Conservation (phyloP, 2,888 invertebrate species). For the Folsomia manolachei region DNA sequence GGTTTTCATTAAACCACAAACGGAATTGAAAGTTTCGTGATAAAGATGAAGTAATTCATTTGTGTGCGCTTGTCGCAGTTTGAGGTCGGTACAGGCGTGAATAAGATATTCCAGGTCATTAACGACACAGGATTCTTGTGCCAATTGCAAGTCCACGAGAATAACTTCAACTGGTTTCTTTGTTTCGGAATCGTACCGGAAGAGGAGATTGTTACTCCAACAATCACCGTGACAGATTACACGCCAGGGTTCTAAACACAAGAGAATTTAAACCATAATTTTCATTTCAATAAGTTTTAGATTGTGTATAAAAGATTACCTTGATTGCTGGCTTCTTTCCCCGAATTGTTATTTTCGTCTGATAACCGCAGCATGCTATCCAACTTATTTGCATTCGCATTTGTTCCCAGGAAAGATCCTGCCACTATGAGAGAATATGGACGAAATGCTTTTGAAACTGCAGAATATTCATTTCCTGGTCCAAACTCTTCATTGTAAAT, state of each 20-base stretch:
- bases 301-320: too few species aligned
- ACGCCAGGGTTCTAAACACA: constrained; percentile 20
- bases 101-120: constrained; percentile 25
- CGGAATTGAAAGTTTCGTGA: constrained; percentile 23
- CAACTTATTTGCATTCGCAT: too few species aligned
- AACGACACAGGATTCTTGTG: constrained; percentile 20
- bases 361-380: too few species aligned
- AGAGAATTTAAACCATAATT: neutral
- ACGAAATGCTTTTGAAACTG: too few species aligned
- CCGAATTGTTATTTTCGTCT: too few species aligned
- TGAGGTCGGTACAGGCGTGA: constrained; percentile 21
- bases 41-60: constrained; percentile 15
- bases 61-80: constrained; percentile 16
- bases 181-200: constrained; percentile 21
- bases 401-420: too few species aligned
- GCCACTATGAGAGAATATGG: too few species aligned
- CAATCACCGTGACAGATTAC: constrained; percentile 26
- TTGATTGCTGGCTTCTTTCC: too few species aligned
- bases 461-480: neutral
- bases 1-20: constrained; percentile 20
- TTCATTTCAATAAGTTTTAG: neutral
- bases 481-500: constrained; percentile 1
- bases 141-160: constrained; percentile 28
- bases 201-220: constrained; percentile 32
- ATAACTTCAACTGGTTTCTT: constrained; percentile 19